phyloP scores from a whole-genome alignment of 2,113 vertebrate species.

The Halcyon malimbica region DNA sequence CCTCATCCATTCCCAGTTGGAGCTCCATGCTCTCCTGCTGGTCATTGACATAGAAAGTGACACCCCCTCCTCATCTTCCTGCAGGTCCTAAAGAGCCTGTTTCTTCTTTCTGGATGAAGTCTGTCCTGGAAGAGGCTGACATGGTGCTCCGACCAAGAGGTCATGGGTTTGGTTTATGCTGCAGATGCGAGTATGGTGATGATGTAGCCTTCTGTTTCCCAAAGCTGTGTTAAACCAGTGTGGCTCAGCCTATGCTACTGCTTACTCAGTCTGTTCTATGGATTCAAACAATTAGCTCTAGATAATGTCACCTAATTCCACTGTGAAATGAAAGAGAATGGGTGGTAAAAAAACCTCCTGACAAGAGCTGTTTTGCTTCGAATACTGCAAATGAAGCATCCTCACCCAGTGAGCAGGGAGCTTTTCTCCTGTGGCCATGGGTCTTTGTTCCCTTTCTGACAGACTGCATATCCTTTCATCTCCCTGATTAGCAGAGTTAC shows the following conservation, averaged over 20 bases:
- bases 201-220: slow-evolving; percentile 22
- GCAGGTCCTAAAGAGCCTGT: not conserved
- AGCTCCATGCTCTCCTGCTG: not conserved
- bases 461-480: slow-evolving; percentile 34
- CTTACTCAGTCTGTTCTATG: slow-evolving; percentile 39
- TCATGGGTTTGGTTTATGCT: not conserved
- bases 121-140: not conserved
- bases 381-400: slow-evolving; percentile 40
- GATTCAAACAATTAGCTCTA: not conserved
- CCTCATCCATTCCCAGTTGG: not conserved
- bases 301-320: slow-evolving; percentile 37
- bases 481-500: not conserved
- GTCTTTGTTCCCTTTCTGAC: slow-evolving; percentile 52
- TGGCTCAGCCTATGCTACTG: not conserved
- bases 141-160: not conserved
- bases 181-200: not conserved
- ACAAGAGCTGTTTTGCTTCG: slow-evolving; percentile 10
- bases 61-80: not conserved
- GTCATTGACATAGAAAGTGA: not conserved
- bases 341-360: slow-evolving; percentile 34
- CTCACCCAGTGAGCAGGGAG: not conserved
- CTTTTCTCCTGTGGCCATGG: not conserved
- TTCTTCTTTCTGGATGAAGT: not conserved
- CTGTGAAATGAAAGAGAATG: slow-evolving; percentile 31
- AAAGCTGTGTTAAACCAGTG: slow-evolving; percentile 25